Evolutionary conservation across 2,888 invertebrate species (phyloP).

Genomic region (Melangyna quadrimaculata): DNA sequence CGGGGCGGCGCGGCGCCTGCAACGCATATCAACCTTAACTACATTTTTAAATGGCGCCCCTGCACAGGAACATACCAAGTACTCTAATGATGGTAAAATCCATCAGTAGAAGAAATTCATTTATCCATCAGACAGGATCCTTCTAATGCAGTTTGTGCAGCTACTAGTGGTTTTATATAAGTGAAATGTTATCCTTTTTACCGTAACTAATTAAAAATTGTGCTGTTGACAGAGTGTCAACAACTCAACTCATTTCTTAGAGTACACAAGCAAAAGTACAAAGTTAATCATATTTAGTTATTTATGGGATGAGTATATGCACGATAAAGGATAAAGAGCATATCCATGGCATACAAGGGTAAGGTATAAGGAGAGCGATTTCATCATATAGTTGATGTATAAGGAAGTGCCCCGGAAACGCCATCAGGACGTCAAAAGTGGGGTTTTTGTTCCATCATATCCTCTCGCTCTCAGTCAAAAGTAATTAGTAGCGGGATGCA

Average conservation of each 20-base stretch:
- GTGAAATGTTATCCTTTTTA: slow-evolving; percentile 59
- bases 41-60: background rate
- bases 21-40: background rate
- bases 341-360: background rate
- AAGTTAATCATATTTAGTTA: slow-evolving; percentile 60
- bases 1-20: no score
- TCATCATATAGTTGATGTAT: background rate
- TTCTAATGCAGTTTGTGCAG: slow-evolving; percentile 43
- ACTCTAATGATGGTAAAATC: slow-evolving; percentile 9
- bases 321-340: background rate
- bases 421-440: slow-evolving; percentile 19
- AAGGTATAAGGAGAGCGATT: background rate
- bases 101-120: slow-evolving; percentile 38
- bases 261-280: slow-evolving; percentile 51
- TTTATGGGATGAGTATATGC: slow-evolving; percentile 27
- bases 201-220: slow-evolving; percentile 65
- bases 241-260: slow-evolving; percentile 62
- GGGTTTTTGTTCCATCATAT: background rate
- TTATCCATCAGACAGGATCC: slow-evolving; percentile 26
- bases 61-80: background rate
- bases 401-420: slow-evolving; percentile 11
- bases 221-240: slow-evolving; percentile 70
- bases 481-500: slow-evolving; percentile 62
- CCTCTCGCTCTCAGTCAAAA: slow-evolving; percentile 40
- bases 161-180: slow-evolving; percentile 57